A percentile compares a stretch with the other conserved stretches of the same genome.
phyloP scores from a whole-genome alignment of 2,113 vertebrate species.

The Lonchura striata region DNA sequence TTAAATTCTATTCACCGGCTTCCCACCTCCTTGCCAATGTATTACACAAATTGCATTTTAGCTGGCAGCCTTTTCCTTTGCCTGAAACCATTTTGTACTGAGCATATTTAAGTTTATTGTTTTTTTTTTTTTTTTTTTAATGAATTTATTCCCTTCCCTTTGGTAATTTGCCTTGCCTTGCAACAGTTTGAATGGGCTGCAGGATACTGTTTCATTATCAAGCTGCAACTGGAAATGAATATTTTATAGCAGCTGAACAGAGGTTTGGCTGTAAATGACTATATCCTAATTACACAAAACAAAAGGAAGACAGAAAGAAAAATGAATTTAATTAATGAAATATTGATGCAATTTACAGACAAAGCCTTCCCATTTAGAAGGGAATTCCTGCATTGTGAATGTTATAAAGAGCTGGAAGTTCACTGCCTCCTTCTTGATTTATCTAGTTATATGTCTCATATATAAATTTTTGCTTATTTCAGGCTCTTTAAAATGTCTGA shows the following conservation, averaged over 20 bases:
- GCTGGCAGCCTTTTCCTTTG: neutral
- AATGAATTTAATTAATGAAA: constrained; percentile 50
- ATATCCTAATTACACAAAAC: constrained; percentile 52
- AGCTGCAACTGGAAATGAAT: constrained; percentile 40
- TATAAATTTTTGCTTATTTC: neutral
- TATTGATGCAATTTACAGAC: constrained; percentile 14
- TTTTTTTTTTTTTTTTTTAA: neutral
- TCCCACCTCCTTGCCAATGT: neutral
- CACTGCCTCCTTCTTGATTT: neutral
- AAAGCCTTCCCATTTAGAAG: neutral
- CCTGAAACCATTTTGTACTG: constrained; percentile 32
- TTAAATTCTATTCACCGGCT: constrained; percentile 30
- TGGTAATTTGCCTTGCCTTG: constrained; percentile 22
- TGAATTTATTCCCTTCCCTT: neutral
- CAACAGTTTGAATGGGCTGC: constrained; percentile 31
- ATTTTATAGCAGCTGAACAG: constrained; percentile 38
- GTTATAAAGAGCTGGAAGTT: neutral
- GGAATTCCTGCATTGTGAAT: neutral
- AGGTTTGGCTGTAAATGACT: constrained; percentile 49
- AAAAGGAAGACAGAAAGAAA: constrained; percentile 22
- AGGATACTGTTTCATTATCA: constrained; percentile 45
- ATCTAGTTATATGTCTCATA: neutral
- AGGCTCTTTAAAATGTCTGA: neutral
- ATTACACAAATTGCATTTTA: constrained; percentile 48
- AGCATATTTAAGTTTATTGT: neutral